Evolutionary conservation across 2,888 invertebrate genomes (phyloP).

Genomic region (Himalopsyche tibetana): DNA sequence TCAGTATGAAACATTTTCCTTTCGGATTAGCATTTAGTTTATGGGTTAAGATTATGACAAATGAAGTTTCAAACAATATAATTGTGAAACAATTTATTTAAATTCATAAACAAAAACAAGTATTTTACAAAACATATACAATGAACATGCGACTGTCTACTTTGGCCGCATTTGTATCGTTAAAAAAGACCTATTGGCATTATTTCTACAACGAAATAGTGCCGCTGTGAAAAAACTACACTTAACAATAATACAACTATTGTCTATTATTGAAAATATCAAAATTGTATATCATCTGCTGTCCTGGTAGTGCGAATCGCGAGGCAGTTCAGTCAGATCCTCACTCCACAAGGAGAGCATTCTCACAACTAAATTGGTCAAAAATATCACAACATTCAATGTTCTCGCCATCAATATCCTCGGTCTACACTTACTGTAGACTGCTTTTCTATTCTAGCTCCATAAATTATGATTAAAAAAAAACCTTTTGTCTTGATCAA

Average conservation of each 20-base stretch:
- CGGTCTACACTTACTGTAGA: not conserved
- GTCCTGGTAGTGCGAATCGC: slow-evolving; percentile 27
- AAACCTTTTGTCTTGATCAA: not conserved
- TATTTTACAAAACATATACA: not conserved
- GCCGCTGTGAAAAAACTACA: not conserved
- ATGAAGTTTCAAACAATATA: too few species aligned
- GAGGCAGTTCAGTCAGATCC: slow-evolving; percentile 40
- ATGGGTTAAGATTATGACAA: too few species aligned
- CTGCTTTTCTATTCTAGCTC: not conserved
- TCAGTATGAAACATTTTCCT: too few species aligned
- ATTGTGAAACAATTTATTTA: too few species aligned
- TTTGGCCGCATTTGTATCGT: not conserved
- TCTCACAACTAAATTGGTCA: slow-evolving; percentile 42
- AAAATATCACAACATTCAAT: slow-evolving; percentile 29
- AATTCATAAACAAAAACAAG: not conserved
- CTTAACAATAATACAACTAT: slow-evolving; percentile 18
- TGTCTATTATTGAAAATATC: slow-evolving; percentile 31
- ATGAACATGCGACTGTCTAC: not conserved
- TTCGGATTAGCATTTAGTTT: too few species aligned
- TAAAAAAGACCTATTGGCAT: not conserved
- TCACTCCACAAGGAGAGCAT: slow-evolving; percentile 10
- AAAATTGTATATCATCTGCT: not conserved
- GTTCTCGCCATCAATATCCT: not conserved
- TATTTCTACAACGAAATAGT: slow-evolving; percentile 36
- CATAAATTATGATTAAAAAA: not conserved